Base-by-base conservation (phyloP, 2,797 vertebrate species). In the Pelochelys cantorii region DNA sequence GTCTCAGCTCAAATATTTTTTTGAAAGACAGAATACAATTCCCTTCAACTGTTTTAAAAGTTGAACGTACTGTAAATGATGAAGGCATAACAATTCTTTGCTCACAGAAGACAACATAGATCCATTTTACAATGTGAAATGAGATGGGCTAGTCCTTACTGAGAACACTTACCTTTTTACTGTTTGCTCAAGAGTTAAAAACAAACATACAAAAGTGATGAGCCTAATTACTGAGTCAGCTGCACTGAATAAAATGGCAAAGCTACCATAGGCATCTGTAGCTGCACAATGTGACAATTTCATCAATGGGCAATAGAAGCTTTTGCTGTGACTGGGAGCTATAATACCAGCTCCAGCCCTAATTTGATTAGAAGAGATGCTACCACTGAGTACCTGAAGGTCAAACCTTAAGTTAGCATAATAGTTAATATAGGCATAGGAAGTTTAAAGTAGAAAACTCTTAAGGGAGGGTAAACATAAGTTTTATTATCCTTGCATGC, bases 131-230 rank as follows among this genome's bases (percentile, higher is more conserved):
- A 13, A 75, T 75, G 25, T 42, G 37, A 75, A 74, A 75, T 75
- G 13, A 75, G 22, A 42, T 6, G 22, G 15, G 23, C 42, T 93
- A 80, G 83, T 86, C 86, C 55, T 90, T 65, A 83, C 56, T 89
- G 55, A 86, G 22, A 74, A 74, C 20, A 74, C 12, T 2, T 77
- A 10, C n/a, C n/a, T 18, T 92, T 86, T 29, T 78, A 74, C 56
- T 90, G 74, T 23, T 94, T 84, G 93, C 7, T 42, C 80, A 95
- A 52, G 85, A 78, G 84, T 88, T 78, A 89, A 94, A 91, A 93
- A 81, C 37, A 37, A 85, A 13, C 5, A 93, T 79, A 78, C 27
- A 79, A 86, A 74, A 87, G 56, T 68, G 60, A 9, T 17, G 29
- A 87, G 85, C 80, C 82, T 88, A 60, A 52, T 89, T 85, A 11